Percentiles rank a stretch among this genome's conserved stretches.
phyloP scores from a whole-genome alignment of 2,113 vertebrate species.

The Labeo rohita region DNA sequence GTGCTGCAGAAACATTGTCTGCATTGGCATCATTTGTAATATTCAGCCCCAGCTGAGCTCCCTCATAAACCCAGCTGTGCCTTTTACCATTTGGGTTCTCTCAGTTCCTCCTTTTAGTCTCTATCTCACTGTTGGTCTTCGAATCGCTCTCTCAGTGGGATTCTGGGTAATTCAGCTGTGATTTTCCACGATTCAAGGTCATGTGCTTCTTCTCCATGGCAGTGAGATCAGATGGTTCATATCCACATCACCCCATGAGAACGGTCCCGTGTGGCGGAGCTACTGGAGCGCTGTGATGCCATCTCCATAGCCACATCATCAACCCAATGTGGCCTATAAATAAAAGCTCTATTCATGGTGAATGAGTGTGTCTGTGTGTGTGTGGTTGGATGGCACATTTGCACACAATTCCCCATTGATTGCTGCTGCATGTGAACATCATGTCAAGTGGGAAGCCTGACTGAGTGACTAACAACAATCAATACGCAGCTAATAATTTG shows the following conservation, averaged over 20 bases:
- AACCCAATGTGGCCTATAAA: slow-evolving; percentile 9
- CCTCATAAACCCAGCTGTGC: slow-evolving; percentile 5
- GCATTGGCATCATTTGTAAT: slow-evolving; percentile 1
- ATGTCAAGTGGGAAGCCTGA: background rate
- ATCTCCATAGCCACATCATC: background rate
- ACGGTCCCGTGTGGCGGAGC: background rate
- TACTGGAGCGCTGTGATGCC: slow-evolving; percentile 14
- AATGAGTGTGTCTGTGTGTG: background rate
- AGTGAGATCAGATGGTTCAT: slow-evolving; percentile 19
- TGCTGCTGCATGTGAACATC: background rate
- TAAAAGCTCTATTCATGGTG: slow-evolving; percentile 31
- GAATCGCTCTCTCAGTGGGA: background rate
- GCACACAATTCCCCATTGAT: slow-evolving; percentile 25
- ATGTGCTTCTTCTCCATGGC: background rate
- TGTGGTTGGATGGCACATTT: background rate
- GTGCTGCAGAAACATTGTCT: background rate
- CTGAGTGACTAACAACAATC: slow-evolving; percentile 6
- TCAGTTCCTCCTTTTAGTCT: background rate
- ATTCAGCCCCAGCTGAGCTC: background rate
- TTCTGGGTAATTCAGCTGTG: slow-evolving; percentile 26
- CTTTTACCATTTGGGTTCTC: background rate
- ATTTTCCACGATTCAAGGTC: slow-evolving; percentile 12
- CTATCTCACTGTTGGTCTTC: background rate
- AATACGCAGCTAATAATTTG: background rate
- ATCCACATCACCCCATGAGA: slow-evolving; percentile 9